Conservation (phyloP, 2,113 vertebrate genomes). For the Xyrauchen texanus region DNA sequence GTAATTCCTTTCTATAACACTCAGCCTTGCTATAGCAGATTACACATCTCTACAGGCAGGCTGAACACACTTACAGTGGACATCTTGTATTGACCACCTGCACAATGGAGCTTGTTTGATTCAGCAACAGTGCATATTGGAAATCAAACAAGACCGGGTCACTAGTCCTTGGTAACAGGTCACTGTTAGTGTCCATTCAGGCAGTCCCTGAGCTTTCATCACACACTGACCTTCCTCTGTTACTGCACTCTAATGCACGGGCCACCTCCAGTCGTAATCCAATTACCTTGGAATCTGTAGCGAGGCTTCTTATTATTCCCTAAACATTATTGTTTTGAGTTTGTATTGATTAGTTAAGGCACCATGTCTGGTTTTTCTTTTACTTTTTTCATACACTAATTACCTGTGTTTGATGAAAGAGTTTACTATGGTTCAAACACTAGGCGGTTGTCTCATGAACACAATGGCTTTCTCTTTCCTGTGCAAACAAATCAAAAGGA, state of each 20-base stretch:
- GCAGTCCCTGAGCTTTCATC: neutral
- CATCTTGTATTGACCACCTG: neutral
- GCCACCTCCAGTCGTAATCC: slow-evolving; percentile 17
- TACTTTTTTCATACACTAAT: too few relatives aligned
- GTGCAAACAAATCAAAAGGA: slow-evolving; percentile 45
- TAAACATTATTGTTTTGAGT: slow-evolving; percentile 11
- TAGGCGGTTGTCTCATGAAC: neutral
- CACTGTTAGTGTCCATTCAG: neutral
- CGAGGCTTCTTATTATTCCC: neutral
- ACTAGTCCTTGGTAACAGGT: slow-evolving; percentile 22
- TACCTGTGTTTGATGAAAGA: too few relatives aligned
- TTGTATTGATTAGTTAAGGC: slow-evolving; percentile 5
- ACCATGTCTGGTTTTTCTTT: too few relatives aligned
- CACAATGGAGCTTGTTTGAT: slow-evolving; percentile 13
- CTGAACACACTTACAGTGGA: slow-evolving; percentile 6
- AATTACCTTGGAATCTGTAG: slow-evolving; percentile 17
- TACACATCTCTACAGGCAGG: too few relatives aligned
- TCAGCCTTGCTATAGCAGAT: too few relatives aligned
- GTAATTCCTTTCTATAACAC: too few relatives aligned
- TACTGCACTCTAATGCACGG: neutral
- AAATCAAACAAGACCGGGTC: slow-evolving; percentile 6
- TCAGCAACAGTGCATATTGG: neutral
- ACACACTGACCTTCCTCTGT: neutral
- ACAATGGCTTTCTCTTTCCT: slow-evolving; percentile 6
- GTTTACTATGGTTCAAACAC: neutral